A percentile compares a stretch with the other conserved stretches of the same genome.
These are phyloP conservation scores for Cyrtonyx montezumae DNA, from an alignment of 2,113 vertebrate genomes.

Conservation along the genomic window DNA sequence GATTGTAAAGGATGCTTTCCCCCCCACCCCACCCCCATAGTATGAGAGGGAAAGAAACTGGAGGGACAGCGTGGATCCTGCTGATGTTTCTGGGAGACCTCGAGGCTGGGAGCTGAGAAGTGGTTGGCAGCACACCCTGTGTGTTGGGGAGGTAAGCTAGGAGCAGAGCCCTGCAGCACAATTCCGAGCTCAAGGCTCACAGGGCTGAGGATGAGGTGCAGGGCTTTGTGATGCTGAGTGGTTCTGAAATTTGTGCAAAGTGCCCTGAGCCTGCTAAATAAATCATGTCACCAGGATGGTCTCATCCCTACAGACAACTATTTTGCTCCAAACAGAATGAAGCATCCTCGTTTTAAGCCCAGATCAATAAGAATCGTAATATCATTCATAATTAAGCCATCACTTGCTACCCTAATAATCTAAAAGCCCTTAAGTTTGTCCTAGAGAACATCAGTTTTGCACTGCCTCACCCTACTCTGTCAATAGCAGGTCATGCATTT, in stretches of 20 bases:
- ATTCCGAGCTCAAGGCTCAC: background rate
- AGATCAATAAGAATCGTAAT: background rate
- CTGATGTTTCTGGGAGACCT: background rate
- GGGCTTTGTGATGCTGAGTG: slow-evolving; percentile 8
- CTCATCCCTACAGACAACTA: background rate
- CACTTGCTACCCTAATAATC: background rate
- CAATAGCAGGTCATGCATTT: background rate
- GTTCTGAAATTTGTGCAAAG: slow-evolving; percentile 10
- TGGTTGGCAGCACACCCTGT: background rate
- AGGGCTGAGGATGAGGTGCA: background rate
- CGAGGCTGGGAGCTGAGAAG: slow-evolving; percentile 26
- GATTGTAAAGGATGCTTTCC: background rate
- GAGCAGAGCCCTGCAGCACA: slow-evolving; percentile 42
- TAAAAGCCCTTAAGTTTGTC: background rate
- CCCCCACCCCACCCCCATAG: rapidly evolving
- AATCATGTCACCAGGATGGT: background rate
- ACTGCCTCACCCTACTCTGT: background rate
- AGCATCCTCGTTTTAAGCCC: background rate
- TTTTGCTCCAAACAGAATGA: background rate
- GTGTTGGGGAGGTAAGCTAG: slow-evolving; percentile 21
- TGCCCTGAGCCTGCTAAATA: background rate
- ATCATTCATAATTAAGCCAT: background rate
- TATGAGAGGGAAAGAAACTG: background rate
- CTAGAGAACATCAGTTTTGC: background rate
- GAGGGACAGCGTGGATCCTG: background rate